Evolutionary conservation across 2,113 vertebrate species (phyloP), one percentile per base, ranked within the genome.

Genomic region (Urocolius indicus): DNA sequence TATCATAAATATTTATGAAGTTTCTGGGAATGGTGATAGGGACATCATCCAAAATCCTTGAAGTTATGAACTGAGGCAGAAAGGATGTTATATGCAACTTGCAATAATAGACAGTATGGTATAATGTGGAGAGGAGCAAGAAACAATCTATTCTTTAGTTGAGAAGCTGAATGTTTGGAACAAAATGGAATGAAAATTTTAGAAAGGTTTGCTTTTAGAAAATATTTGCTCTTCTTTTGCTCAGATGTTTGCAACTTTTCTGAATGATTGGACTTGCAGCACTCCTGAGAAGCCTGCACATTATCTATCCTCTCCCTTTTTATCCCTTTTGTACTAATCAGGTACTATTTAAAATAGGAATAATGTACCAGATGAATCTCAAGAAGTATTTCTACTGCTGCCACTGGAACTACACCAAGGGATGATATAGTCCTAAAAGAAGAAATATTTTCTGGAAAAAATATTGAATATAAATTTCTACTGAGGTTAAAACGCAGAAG

Each of bases 1-100:
- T 57, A 76, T 52, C 26, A 27, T 94, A 77, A 84, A 96, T 94
- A 87, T 95, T 93, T 93, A 87, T 87, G 73, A 81, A 90, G 58
- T 85, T 82, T 84, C 72, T 77, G 65, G 63, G 62, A 77, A 91
- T 86, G 73, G 77, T 86, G 23, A 84, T 74, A 71, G 46, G 74
- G 62, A 79, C 61, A 61, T 75, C 38, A 51, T 27, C n/a, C 14
- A 24, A 52, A 94, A n/a, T 68, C 72, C 85, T 52, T 87, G 87
- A 92, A 89, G 77, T 78, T 92, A 89, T 2, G 26, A 90, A 93
- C 43, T 78, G 77, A 95, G 91, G 83, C 66, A 83, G 87, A 92
- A 82, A n/a, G 21, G 21, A 32, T 66, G n/a, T 72, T 90, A 23
- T 22, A 51, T 43, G 14, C 27, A 78, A 77, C 66, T 58, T 59